Evolutionary conservation across 2,797 vertebrate species (phyloP).

Genomic region (Chelon labrosus): DNA sequence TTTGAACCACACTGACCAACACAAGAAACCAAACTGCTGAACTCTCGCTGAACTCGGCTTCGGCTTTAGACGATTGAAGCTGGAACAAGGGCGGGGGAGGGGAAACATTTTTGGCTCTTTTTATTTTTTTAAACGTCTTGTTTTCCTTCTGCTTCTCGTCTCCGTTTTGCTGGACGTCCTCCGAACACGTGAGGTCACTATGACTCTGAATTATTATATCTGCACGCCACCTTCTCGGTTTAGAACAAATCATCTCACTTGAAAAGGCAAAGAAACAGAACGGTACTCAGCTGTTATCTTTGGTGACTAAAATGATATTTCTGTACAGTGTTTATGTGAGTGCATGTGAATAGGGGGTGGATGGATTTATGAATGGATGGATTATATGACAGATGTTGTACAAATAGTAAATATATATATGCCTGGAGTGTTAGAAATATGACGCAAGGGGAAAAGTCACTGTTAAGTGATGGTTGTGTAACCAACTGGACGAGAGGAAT

Average conservation of each 20-base stretch:
- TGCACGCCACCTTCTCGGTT: slow-evolving; percentile 41
- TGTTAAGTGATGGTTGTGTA: slow-evolving; percentile 47
- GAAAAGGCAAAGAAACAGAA: slow-evolving; percentile 20
- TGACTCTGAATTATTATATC: slow-evolving; percentile 40
- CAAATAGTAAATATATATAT: slow-evolving; percentile 66
- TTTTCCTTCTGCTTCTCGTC: slow-evolving; percentile 1
- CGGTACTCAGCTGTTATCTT: slow-evolving; percentile 48
- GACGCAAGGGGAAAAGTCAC: slow-evolving; percentile 45
- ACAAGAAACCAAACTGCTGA: slow-evolving; percentile 33
- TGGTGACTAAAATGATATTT: slow-evolving; percentile 4
- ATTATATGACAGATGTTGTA: slow-evolving; percentile 62
- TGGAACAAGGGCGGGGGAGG: slow-evolving; percentile 30
- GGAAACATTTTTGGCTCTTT: not conserved
- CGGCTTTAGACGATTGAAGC: slow-evolving; percentile 28
- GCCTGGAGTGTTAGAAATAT: slow-evolving; percentile 64
- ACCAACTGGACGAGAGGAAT: slow-evolving; percentile 39
- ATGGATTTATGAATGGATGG: slow-evolving; percentile 54
- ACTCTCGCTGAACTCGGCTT: not conserved
- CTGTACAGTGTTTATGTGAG: slow-evolving; percentile 67
- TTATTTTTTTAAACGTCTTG: slow-evolving; percentile 9
- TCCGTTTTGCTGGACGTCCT: slow-evolving; percentile 37
- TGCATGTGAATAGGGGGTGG: slow-evolving; percentile 33
- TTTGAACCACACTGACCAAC: slow-evolving; percentile 25
- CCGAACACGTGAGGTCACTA: slow-evolving; percentile 42
- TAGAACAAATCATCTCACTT: slow-evolving; percentile 59